Evolutionary conservation across 2,888 invertebrate genomes (phyloP).

Genomic region (Phyto melanocephala): DNA sequence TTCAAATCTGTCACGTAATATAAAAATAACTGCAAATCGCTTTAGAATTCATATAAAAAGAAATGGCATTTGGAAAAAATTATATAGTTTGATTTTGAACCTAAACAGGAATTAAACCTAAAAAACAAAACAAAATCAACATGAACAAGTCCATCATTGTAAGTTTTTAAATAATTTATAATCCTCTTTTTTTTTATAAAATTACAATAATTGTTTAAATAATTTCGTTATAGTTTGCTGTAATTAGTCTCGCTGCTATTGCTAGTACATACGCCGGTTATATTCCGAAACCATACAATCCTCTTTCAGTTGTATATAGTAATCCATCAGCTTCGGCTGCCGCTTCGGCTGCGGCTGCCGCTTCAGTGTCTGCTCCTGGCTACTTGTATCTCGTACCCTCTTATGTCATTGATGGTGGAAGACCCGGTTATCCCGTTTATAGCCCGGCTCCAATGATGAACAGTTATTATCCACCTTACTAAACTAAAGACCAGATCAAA

Average conservation of each 20-base stretch:
- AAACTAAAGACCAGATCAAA: not conserved
- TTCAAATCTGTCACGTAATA: slow-evolving; percentile 31
- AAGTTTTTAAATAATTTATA: slow-evolving; percentile 19
- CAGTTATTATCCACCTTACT: slow-evolving; percentile 34
- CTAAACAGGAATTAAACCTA: slow-evolving; percentile 67
- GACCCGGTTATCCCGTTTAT: not conserved
- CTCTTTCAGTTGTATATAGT: not conserved
- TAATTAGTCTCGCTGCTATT: slow-evolving; percentile 67
- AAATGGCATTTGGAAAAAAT: slow-evolving; percentile 42
- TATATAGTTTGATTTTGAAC: slow-evolving; percentile 72
- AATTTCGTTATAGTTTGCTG: slow-evolving; percentile 65
- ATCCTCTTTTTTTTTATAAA: not conserved
- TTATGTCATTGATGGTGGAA: not conserved
- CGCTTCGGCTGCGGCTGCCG: slow-evolving; percentile 10
- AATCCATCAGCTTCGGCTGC: not conserved
- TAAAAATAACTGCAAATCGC: slow-evolving; percentile 22
- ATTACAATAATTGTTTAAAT: not conserved
- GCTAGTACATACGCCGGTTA: slow-evolving; percentile 65
- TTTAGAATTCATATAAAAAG: slow-evolving; percentile 68
- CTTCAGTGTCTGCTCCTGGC: not conserved
- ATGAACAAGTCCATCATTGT: slow-evolving; percentile 69
- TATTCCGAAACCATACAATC: not conserved
- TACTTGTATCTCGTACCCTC: slow-evolving; percentile 12
- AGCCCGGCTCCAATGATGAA: not conserved
- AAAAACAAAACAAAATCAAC: slow-evolving; percentile 67